Evolutionary conservation across 2,797 vertebrate genomes (phyloP).

Genomic region (Pseudochirops corinnae): DNA sequence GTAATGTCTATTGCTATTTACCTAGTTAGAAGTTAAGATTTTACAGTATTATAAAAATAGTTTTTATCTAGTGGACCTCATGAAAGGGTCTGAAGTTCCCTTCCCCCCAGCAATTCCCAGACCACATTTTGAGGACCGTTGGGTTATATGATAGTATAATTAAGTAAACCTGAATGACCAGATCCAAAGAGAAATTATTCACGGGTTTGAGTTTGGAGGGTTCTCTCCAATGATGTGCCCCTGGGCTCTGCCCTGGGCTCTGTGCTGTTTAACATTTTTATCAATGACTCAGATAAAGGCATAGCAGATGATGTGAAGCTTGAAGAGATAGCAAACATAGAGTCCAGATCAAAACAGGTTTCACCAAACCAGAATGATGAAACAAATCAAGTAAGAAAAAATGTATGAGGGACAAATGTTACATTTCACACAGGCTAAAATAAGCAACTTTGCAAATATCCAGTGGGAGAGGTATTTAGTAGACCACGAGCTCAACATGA

Average conservation of each 20-base stretch:
- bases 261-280: background rate
- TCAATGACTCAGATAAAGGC: background rate
- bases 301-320: background rate
- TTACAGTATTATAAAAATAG: background rate
- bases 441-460: background rate
- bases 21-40: background rate
- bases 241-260: background rate
- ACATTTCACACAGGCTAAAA: background rate
- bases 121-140: background rate
- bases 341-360: background rate
- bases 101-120: background rate
- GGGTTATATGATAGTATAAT: background rate
- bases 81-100: background rate
- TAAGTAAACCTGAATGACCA: background rate
- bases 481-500: background rate
- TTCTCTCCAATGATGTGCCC: background rate
- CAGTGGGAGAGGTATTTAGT: background rate
- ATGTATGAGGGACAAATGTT: background rate
- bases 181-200: background rate
- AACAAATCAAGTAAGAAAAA: background rate
- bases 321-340: background rate
- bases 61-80: background rate
- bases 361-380: background rate
- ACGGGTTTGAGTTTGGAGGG: background rate
- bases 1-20: slow-evolving; percentile 1